Evolutionary conservation across 2,113 vertebrate genomes (phyloP).

Genomic region (Andinoacara biseriatus): DNA sequence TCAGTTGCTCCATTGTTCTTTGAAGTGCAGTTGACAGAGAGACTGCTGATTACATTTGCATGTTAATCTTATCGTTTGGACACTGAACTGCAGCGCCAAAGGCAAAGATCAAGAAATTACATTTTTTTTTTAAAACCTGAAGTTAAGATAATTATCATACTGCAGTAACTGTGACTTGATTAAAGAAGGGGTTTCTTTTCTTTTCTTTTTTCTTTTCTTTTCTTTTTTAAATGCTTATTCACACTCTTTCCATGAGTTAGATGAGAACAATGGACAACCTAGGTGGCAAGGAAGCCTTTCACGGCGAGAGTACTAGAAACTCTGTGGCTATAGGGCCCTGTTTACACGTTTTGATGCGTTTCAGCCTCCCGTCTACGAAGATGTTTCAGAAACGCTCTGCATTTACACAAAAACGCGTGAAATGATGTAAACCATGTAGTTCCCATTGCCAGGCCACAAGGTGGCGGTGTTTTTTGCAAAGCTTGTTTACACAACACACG

Average conservation of each 20-base stretch:
- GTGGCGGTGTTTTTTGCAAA: too few species aligned
- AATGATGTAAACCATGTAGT: too few species aligned
- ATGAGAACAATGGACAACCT: not conserved
- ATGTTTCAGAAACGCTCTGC: too few species aligned
- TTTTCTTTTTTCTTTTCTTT: too few species aligned
- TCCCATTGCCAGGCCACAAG: too few species aligned
- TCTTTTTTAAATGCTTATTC: not conserved
- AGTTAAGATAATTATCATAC: slow-evolving; percentile 3
- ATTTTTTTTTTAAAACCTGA: not conserved
- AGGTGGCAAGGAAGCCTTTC: too few species aligned
- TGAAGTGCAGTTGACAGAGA: slow-evolving; percentile 4
- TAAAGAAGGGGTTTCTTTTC: not conserved
- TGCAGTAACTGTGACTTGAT: not conserved
- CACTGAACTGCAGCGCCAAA: not conserved
- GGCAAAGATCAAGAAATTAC: not conserved
- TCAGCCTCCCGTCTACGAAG: too few species aligned
- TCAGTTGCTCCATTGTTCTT: slow-evolving; percentile 21
- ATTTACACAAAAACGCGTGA: too few species aligned
- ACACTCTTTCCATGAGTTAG: not conserved
- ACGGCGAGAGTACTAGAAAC: too few species aligned
- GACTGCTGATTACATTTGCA: slow-evolving; percentile 41
- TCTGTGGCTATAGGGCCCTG: too few species aligned
- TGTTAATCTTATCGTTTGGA: slow-evolving; percentile 1
- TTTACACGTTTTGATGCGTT: too few species aligned
- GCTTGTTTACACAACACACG: too few species aligned